These are phyloP conservation scores for Grapholita molesta DNA, from an alignment of 1,140 invertebrate genomes.

Conservation along the genomic window DNA sequence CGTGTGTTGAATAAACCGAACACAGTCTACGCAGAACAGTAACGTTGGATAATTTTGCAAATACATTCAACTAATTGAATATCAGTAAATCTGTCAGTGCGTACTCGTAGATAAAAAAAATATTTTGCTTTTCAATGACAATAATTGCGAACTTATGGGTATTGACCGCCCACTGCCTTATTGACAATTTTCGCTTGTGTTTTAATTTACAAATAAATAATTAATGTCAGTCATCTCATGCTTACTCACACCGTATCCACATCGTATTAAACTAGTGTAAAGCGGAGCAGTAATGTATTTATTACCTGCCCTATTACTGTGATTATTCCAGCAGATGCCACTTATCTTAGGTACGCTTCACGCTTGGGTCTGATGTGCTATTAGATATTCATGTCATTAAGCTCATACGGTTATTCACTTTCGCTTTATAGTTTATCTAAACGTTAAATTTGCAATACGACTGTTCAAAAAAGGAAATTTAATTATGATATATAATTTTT, in stretches of 20 bases:
- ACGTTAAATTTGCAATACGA: too few relatives aligned
- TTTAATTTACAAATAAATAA: too few relatives aligned
- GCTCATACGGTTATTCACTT: neutral
- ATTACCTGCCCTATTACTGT: conserved; percentile 16
- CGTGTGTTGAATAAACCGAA: conserved; percentile 2
- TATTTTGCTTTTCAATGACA: too few relatives aligned
- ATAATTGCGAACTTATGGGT: too few relatives aligned
- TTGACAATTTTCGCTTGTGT: too few relatives aligned
- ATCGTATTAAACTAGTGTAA: neutral
- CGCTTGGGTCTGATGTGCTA: neutral
- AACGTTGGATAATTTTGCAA: neutral
- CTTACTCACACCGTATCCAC: too few relatives aligned
- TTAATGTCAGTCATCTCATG: too few relatives aligned
- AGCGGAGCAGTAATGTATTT: conserved; percentile 18
- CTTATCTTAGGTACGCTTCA: conserved; percentile 14
- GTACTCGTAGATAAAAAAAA: too few relatives aligned
- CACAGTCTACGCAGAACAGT: neutral
- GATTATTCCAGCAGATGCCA: conserved; percentile 13
- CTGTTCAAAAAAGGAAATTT: too few relatives aligned
- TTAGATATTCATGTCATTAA: neutral
- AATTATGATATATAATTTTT: too few relatives aligned
- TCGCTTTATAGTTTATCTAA: neutral
- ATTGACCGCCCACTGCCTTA: too few relatives aligned
- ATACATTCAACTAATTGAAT: neutral
- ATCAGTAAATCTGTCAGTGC: too few relatives aligned